These are phyloP conservation scores for Scaptomyza cyrtandrae DNA, from an alignment of 2,888 invertebrate genomes.

Conservation along the genomic window DNA sequence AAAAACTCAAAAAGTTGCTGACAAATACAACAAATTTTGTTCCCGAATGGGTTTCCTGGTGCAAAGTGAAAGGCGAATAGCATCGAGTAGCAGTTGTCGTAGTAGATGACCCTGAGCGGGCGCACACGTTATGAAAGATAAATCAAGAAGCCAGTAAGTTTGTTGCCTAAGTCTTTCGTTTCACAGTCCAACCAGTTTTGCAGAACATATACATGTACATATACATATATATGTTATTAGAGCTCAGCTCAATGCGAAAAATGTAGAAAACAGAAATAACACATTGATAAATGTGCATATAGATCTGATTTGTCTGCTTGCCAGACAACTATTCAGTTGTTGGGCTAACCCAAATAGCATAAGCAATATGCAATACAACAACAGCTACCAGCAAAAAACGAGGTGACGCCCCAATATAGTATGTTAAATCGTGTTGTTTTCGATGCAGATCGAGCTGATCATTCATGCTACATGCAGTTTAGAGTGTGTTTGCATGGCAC, in stretches of 20 bases:
- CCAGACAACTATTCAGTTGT: slow-evolving; percentile 53
- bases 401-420: slow-evolving; percentile 36
- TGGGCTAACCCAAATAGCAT: slow-evolving; percentile 61
- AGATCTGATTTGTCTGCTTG: slow-evolving; percentile 47
- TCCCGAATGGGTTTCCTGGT: slow-evolving; percentile 63
- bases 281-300: slow-evolving; percentile 54
- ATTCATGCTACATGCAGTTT: slow-evolving; percentile 46
- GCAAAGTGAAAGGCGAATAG: slow-evolving; percentile 67
- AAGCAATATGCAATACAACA: slow-evolving; percentile 30
- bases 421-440: slow-evolving; percentile 16
- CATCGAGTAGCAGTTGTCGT: slow-evolving; percentile 30
- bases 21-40: slow-evolving; percentile 13
- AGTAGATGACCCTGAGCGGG: slow-evolving; percentile 65
- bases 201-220: slow-evolving; percentile 10
- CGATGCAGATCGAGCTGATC: slow-evolving; percentile 42
- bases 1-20: slow-evolving; percentile 25
- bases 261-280: not conserved
- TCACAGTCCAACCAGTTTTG: slow-evolving; percentile 47
- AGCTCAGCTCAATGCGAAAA: slow-evolving; percentile 18
- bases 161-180: slow-evolving; percentile 63
- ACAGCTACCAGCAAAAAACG: slow-evolving; percentile 15
- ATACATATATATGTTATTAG: slow-evolving; percentile 27
- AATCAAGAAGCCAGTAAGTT: slow-evolving; percentile 68
- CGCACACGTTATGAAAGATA: slow-evolving; percentile 36
- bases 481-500: slow-evolving; percentile 60